Percentiles rank a stretch among this genome's conserved stretches.
Conservation (phyloP, 2,888 invertebrate genomes). For the Watsonalla cultraria region DNA sequence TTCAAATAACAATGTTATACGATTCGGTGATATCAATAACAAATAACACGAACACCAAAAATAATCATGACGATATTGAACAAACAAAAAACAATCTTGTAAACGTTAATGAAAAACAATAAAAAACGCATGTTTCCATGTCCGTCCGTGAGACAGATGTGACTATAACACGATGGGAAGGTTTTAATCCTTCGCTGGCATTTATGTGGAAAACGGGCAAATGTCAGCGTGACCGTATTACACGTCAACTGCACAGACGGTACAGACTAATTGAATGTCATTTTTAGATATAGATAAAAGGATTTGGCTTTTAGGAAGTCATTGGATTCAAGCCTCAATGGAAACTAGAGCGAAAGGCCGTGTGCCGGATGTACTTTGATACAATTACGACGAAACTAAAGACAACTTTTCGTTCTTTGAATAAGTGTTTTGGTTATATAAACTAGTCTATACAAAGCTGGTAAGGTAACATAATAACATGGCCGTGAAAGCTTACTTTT, state of each 20-base stretch:
- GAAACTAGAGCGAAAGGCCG: conserved; percentile 1
- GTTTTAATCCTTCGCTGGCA: conserved; percentile 59
- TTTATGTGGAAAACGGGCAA: conserved; percentile 54
- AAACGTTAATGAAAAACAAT: conserved; percentile 2
- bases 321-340: neutral
- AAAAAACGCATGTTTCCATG: neutral
- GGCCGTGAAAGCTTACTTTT: no score
- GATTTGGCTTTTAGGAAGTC: conserved; percentile 22
- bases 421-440: neutral
- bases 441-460: neutral
- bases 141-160: conserved; percentile 26
- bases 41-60: conserved; percentile 7
- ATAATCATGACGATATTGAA: conserved; percentile 19
- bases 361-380: conserved; percentile 2
- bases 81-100: conserved; percentile 3
- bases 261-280: conserved; percentile 55
- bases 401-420: neutral
- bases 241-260: neutral
- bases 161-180: conserved; percentile 28
- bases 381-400: neutral
- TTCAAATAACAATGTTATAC: conserved; percentile 3
- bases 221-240: conserved; percentile 36
- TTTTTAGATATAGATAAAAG: conserved; percentile 53
- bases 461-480: no score
- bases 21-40: conserved; percentile 14